Evolutionary conservation across 2,113 vertebrate genomes (phyloP), one percentile per base, ranked within the genome.

Genomic region (Rutilus rutilus): DNA sequence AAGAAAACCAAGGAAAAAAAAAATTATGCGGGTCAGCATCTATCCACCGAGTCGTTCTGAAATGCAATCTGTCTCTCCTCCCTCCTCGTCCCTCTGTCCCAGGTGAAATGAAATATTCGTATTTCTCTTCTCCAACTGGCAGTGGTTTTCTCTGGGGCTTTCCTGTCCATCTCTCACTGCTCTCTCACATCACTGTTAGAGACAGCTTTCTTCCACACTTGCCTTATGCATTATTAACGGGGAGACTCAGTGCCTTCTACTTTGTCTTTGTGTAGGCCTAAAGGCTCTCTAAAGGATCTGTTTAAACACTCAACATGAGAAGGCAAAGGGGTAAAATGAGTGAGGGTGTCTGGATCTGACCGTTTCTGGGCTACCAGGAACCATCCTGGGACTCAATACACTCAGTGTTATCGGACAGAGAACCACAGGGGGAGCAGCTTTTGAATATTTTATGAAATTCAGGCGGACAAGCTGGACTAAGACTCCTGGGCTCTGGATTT

Each of bases 151-250:
- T 83, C 67, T 54, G 23, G 80, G 80, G 80, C 45, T 52, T 82
- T 82, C 27, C 47, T 60, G 47, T 76, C 33, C 50, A 5, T 54
- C 30, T 74, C 23, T 73, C 11, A 2, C 9, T 33, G 1, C 47
- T 14, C 42, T 81, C 23, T 25, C 62, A 19, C 21, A 42, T 33
- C 50, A 57, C 59, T 52, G 11, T 11, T 4, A 39, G 42, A 88
- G 75, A 78, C 36, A 45, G 25, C 45, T 65, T 78, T 60, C 45
- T 54, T 71, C 39, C 77, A 47, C 25, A 17, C 64, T 54, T 36
- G 23, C 12, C 33, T 74, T 25, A 82, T 89, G 83, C 81, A 85
- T 85, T 85, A 89, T 85, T 87, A 54, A 89, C 45, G 27, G 76
- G 84, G 25, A 84, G 62, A 36, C 69, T 65, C 75, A 19, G 27